A percentile compares a stretch with the other conserved stretches of the same genome.
phyloP scores from a whole-genome alignment of 2,797 vertebrate species.

The Xiphophorus birchmanni region DNA sequence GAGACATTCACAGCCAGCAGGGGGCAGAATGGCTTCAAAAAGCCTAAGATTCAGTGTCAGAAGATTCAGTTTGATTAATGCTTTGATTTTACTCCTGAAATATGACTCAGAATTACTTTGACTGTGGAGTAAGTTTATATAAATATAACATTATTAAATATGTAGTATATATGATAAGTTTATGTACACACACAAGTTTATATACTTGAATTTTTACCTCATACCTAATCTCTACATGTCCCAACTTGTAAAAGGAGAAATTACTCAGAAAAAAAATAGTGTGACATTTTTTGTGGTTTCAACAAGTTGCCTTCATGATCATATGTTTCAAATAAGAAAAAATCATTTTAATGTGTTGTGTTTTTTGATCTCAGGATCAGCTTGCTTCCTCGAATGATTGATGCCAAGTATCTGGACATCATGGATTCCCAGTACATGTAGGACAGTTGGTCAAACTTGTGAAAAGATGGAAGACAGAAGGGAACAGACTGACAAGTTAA shows the following conservation, averaged over 20 bases:
- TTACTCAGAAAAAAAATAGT: background rate
- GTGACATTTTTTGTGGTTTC: background rate
- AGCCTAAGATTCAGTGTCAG: background rate
- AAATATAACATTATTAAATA: background rate
- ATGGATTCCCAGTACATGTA: constrained; percentile 90
- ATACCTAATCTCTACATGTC: background rate
- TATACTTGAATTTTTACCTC: background rate
- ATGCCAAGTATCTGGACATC: constrained; percentile 91
- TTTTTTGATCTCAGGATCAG: constrained; percentile 79
- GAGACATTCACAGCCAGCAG: constrained; percentile 44
- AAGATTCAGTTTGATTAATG: background rate
- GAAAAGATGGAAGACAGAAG: constrained; percentile 7
- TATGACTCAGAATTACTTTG: background rate
- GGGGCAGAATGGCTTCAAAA: constrained; percentile 16
- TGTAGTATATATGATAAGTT: background rate
- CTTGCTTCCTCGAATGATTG: constrained; percentile 89
- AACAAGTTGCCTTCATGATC: background rate
- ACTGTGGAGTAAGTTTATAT: background rate
- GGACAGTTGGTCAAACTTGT: background rate
- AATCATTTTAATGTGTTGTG: constrained; percentile 26
- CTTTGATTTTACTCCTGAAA: background rate
- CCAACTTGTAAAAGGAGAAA: background rate
- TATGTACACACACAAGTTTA: background rate
- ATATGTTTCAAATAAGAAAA: background rate
- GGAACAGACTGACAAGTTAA: constrained; percentile 27